Evolutionary conservation across 2,113 vertebrate genomes (phyloP), one percentile per base, ranked within the genome.

Genomic region (Abramis brama): DNA sequence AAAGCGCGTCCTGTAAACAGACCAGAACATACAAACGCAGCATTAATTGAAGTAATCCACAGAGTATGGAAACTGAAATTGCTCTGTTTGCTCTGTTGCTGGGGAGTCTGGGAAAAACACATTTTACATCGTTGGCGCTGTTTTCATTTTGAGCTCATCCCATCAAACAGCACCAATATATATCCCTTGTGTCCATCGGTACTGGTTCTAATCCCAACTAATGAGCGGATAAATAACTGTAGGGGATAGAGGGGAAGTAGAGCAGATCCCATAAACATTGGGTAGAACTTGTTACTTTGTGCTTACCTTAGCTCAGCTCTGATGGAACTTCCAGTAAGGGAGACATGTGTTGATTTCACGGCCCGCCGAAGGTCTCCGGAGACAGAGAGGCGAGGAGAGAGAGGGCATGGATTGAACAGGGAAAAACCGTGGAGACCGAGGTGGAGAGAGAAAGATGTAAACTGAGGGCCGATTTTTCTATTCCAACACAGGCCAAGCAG

Each of bases 341-440:
- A 80, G 86, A 84, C 74, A 33, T 79, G 82, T 55, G 71, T 64
- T 81, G 79, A 86, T 83, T 88, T 83, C 78, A 86, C 47, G 71
- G 87, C 79, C 85, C 27, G 82, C 60, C 73, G 47, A 75, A 74
- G 47, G 70, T 85, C 87, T 82, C 79, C 71, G 19, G 78, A 82
- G 77, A 76, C 68, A 39, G 64, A 45, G 52, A 39, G 70, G n/a
- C 17, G 30, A 62, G 27, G 52, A 50, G 70, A 55, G 79, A 86
- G 74, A 60, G 39, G 68, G 64, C 23, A 52, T 1, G 30, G 71
- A 82, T 75, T 93, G 93, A 92, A 92, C 66, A 59, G 62, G 74
- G 55, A n/a, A 36, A 62, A 55, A 64, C 82, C 74, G 15, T 74
- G 55, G 82, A 87, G 60, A 82, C 70, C 23, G n/a, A 85, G 74